Evolutionary conservation across 2,113 vertebrate genomes (phyloP).

Genomic region (Paradoxurus hermaphroditus): DNA sequence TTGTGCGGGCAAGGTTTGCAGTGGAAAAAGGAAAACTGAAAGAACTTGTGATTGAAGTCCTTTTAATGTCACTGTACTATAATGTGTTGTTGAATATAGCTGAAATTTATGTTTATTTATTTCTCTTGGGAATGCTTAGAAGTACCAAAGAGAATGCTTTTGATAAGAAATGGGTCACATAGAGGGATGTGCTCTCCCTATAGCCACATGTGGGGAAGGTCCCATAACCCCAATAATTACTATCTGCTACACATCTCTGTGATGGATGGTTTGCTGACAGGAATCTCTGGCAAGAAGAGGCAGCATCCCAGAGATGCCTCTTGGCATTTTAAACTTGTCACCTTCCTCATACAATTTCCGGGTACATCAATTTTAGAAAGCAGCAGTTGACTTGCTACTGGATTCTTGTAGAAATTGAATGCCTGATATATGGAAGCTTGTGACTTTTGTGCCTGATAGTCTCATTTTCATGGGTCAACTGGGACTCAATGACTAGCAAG

Average conservation of each 20-base stretch:
- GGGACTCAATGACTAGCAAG: not conserved
- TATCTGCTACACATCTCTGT: not conserved
- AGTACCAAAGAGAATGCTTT: not conserved
- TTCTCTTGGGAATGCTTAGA: not conserved
- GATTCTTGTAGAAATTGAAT: not conserved
- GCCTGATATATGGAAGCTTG: not conserved
- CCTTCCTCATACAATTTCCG: not conserved
- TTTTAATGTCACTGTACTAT: not conserved
- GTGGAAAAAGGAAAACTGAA: not conserved
- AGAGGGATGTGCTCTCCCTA: not conserved
- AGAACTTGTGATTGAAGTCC: not conserved
- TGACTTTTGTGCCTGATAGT: not conserved
- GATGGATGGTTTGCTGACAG: not conserved
- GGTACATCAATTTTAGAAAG: not conserved
- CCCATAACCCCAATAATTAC: not conserved
- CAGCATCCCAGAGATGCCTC: not conserved
- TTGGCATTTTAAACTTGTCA: not conserved
- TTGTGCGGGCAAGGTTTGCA: not conserved
- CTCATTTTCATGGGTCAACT: not conserved
- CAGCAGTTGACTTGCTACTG: not conserved
- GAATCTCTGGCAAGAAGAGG: not conserved
- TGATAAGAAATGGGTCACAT: not conserved
- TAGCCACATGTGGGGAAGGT: not conserved
- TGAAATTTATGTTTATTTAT: not conserved
- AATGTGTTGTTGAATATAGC: not conserved